Base-by-base conservation (phyloP, 1,140 invertebrate species). In the Eciton burchellii region DNA sequence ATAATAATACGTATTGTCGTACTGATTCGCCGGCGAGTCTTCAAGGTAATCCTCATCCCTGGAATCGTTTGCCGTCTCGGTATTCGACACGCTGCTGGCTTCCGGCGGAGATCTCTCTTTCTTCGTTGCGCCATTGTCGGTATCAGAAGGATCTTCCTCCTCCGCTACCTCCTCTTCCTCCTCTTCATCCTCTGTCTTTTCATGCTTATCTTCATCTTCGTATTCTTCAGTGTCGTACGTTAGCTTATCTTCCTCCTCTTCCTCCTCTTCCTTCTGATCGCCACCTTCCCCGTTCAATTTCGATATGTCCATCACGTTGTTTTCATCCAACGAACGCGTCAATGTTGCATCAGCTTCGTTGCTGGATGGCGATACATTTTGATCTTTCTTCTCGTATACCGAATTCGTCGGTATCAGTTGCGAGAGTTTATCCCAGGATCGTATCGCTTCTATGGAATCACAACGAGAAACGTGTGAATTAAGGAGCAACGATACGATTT, bases 341-440 rank as follows among this genome's bases (percentile, higher is more conserved):
- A 84, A 59, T 16, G 82, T 73, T 52, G 86, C 62, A 21, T 60
- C 81, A 19, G 82, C 71, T 62, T 85, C 91, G 29, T 59, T 56
- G n/a, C 52, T 59, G 11, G 70, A 35, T 1, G 84, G 52, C 43
- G 71, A 72, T 12, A 26, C 81, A 79, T 83, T 86, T 65, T 59
- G 63, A 11, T 90, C 83, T 43, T 81, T 87, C 12, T 89, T 87
- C 60, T 90, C 87, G 70, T 92, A 91, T 29, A 92, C 89, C 49
- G 87, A 91, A 81, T 92, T 92, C 52, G 90, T 90, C 14, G 92
- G 91, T 77, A 92, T 86, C n/a, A 91, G 66, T 26, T 84, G 88
- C 12, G 89, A 89, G n/a, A 85, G 63, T 73, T 82, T 90, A 45
- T 90, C 83, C 91, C 92, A 92, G 19, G 86, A 63, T 47, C 21